These are phyloP conservation scores for Xyrauchen texanus DNA, from an alignment of 2,113 vertebrate species.

Conservation along the genomic window DNA sequence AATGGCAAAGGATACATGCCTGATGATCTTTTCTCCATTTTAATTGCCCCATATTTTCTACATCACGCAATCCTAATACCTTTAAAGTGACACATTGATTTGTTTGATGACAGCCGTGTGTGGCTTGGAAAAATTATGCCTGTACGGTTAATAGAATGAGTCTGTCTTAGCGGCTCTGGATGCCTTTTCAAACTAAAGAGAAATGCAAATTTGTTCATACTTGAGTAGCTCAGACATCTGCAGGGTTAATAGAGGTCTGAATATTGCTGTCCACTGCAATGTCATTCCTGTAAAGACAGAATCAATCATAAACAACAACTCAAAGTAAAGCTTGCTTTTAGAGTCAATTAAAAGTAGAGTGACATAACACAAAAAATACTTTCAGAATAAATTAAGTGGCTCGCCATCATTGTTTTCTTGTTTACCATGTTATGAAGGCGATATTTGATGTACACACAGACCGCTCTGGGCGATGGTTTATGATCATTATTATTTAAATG, in stretches of 20 bases:
- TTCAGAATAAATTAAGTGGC: constrained; percentile 72
- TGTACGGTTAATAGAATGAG: constrained; percentile 52
- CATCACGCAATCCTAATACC: constrained; percentile 74
- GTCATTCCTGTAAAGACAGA: constrained; percentile 61
- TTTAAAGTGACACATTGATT: constrained; percentile 72
- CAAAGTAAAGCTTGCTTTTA: constrained; percentile 65
- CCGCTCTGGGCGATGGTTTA: constrained; percentile 73
- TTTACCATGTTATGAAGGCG: constrained; percentile 75
- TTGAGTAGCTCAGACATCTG: constrained; percentile 58
- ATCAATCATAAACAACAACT: constrained; percentile 70
- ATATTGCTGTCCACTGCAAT: constrained; percentile 59
- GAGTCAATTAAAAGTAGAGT: constrained; percentile 71
- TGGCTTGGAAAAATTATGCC: constrained; percentile 4
- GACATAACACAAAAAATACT: constrained; percentile 65
- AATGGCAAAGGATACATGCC: constrained; percentile 48
- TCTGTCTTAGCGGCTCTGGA: constrained; percentile 62
- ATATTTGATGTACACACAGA: constrained; percentile 75
- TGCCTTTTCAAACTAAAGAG: constrained; percentile 56
- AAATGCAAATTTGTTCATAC: constrained; percentile 64
- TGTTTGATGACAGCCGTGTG: constrained; percentile 67
- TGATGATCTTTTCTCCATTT: constrained; percentile 70
- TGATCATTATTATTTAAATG: constrained; percentile 83
- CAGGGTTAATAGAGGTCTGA: constrained; percentile 62
- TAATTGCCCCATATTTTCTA: constrained; percentile 77
- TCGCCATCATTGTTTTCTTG: constrained; percentile 76